Base-by-base conservation (phyloP, 1,140 invertebrate species). In the Lepidurus packardi region DNA sequence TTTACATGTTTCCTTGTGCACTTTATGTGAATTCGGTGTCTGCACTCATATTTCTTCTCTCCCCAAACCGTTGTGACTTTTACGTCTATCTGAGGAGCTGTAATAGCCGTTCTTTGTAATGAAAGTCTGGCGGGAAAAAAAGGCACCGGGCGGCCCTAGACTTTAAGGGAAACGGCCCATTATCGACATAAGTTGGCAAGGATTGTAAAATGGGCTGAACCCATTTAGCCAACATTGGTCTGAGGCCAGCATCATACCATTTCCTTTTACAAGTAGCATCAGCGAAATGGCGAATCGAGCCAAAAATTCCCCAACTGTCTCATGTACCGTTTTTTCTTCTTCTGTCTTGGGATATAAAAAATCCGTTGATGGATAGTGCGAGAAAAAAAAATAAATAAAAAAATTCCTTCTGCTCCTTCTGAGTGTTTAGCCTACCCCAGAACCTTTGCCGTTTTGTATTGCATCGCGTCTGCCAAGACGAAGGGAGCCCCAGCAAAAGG, bases 401-500 rank as follows among this genome's bases (percentile, higher is more conserved):
- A 65, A 65, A 65, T 65, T 65, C 53, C 53, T 65, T 65, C 21
- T 65, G 53, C 53, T 65, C 13, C 13, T 65, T n/a, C 13, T 2
- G 53, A 65, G 9, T 65, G 53, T 65, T 65, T 21, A 65, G 53
- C 53, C 53, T 65, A 65, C 53, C 13, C 53, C 53, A 13, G 21
- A 65, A 65, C 53, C 53, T 65, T 65, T 21, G 53, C 53, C 53
- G 53, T 65, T 65, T 65, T 65, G 53, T 65, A 65, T 65, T 65
- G 53, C 16, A 21, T 65, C 21, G 53, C 53, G 53, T 65, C 53
- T 65, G 53, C 53, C 53, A 65, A 65, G 53, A 65, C 53, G 16
- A 9, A 65, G 53, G 53, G 21, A 21, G 53, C 53, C 53, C 53
- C 53, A n/a, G 53, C 53, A 7, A 65, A 65, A 65, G 53, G 16